phyloP scores from a whole-genome alignment of 2,113 vertebrate genomes.

The Melanerpes aurifrons region DNA sequence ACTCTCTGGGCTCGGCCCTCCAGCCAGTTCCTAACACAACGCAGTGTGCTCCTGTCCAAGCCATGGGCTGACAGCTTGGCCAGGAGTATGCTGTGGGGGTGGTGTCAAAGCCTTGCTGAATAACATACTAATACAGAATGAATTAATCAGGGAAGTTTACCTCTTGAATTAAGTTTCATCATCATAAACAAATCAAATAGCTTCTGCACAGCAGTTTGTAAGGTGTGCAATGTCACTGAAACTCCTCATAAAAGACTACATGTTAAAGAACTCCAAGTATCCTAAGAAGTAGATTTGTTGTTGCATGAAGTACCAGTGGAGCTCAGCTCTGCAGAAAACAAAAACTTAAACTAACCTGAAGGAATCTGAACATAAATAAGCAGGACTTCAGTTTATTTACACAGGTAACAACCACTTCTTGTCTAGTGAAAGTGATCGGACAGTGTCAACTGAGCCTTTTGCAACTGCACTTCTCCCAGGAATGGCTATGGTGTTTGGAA shows the following conservation, averaged over 20 bases:
- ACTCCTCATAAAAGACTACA: neutral
- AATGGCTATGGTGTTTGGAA: neutral
- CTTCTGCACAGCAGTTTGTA: neutral
- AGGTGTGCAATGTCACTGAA: neutral
- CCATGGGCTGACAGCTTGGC: too few species aligned
- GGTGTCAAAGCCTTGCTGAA: too few species aligned
- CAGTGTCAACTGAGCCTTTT: neutral
- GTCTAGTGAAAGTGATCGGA: neutral
- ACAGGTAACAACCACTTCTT: neutral
- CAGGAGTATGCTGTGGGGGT: too few species aligned
- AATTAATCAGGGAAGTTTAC: neutral
- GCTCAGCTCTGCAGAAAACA: neutral
- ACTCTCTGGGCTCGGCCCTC: too few species aligned
- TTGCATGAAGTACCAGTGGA: neutral
- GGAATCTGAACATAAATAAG: neutral
- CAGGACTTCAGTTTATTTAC: neutral
- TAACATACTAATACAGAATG: neutral
- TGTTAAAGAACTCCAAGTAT: neutral
- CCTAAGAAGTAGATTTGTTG: neutral
- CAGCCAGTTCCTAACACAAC: too few species aligned
- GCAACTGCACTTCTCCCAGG: neutral
- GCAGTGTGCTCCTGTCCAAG: too few species aligned
- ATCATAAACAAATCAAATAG: neutral
- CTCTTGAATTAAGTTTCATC: neutral
- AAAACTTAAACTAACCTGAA: neutral